Evolutionary conservation across 2,113 vertebrate species (phyloP), one percentile per base, ranked within the genome.

Genomic region (Aspiorhynchus laticeps): DNA sequence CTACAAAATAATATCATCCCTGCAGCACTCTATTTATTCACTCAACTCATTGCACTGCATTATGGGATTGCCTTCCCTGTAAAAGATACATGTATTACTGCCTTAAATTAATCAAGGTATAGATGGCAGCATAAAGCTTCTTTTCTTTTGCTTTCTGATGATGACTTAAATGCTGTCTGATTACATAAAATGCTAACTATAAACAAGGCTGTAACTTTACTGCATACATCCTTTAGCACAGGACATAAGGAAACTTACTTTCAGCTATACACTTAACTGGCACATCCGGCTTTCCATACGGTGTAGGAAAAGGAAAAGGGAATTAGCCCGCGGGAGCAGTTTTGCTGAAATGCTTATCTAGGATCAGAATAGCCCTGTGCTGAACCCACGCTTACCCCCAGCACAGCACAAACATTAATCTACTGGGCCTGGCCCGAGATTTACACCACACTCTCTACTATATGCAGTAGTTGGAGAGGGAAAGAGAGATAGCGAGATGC

Each of bases 251-350:
- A 63, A 75, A 61, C 53, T 2, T 63, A 61, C 73, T 59, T 77
- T 65, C 31, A 43, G 75, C 41, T 65, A 41, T 71, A 71, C 46
- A 24, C 26, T 48, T 78, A 53, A 48, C 61, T 61, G 9, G 28
- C 15, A 38, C 59, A 85, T 87, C 86, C 88, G 84, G 88, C 86
- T 87, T 88, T 51, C 74, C 67, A 82, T 85, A 82, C 80, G 21
- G 78, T 83, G 61, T 65, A 85, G 86, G 79, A 87, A 83, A 85
- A 85, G 86, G 86, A 87, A 87, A 84, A 80, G 82, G 77, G 43
- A 89, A 85, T 85, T 89, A 78, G 77, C 86, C 86, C 33, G 59
- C 43, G 83, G 88, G 88, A 85, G 56, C 81, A n/a, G 81, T 84
- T 88, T 86, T 83, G 80, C 76, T 67, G 21, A 63, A 87, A 48